A percentile compares a stretch with the other conserved stretches of the same genome.
These are phyloP conservation scores for Luscinia luscinia DNA, from an alignment of 2,797 vertebrate species.

Conservation along the genomic window DNA sequence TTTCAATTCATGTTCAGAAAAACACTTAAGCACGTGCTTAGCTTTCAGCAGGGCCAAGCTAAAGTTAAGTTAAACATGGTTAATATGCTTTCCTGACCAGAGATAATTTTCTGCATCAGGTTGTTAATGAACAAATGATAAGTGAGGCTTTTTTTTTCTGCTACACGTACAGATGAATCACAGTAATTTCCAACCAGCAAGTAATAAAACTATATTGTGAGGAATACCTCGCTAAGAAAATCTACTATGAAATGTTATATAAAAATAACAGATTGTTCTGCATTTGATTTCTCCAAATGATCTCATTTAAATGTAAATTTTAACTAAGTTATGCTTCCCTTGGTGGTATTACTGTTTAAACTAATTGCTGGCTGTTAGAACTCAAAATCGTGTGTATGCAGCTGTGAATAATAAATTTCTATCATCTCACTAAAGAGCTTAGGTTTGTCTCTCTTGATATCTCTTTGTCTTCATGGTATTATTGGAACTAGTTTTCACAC, in stretches of 20 bases:
- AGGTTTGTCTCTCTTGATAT: slow-evolving; percentile 31
- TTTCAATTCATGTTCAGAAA: slow-evolving; percentile 16
- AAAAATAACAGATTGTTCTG: slow-evolving; percentile 69
- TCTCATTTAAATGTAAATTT: slow-evolving; percentile 76
- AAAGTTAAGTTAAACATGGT: slow-evolving; percentile 1
- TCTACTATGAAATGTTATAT: slow-evolving; percentile 49
- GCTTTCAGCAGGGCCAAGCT: neutral
- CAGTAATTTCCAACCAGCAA: slow-evolving; percentile 20
- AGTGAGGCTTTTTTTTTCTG: neutral
- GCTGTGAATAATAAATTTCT: slow-evolving; percentile 68
- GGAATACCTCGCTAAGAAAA: slow-evolving; percentile 55
- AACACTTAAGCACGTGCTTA: neutral
- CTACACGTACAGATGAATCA: neutral
- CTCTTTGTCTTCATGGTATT: slow-evolving; percentile 1
- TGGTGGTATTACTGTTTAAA: slow-evolving; percentile 68
- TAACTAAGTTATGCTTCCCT: slow-evolving; percentile 69
- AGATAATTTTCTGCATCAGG: slow-evolving; percentile 54
- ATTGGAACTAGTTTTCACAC: neutral
- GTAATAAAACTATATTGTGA: slow-evolving; percentile 55
- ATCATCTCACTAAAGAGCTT: slow-evolving; percentile 2
- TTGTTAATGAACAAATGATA: slow-evolving; percentile 40
- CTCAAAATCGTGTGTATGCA: slow-evolving; percentile 65
- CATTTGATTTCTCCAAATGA: slow-evolving; percentile 68
- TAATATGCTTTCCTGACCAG: slow-evolving; percentile 40
- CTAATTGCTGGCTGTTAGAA: slow-evolving; percentile 72